Base-by-base conservation (phyloP, 2,888 invertebrate species). In the Bembecia ichneumoniformis region DNA sequence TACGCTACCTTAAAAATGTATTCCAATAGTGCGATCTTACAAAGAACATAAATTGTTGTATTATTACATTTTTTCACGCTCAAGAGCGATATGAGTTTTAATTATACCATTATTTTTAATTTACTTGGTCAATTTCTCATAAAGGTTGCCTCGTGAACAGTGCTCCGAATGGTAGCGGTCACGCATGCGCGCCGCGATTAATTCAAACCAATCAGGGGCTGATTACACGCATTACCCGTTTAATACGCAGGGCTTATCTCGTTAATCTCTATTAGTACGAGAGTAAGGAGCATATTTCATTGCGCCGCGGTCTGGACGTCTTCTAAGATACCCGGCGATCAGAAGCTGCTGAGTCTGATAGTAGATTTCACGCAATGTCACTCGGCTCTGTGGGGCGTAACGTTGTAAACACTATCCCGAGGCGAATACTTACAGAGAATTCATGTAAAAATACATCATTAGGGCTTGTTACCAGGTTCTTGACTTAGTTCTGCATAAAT, bases 131-230 rank as follows among this genome's bases (percentile, higher is more conserved):
- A 67, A 75, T 80, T 73, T 82, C 77, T 82, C 82, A 77, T 79
- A 74, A 76, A 68, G 64, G 66, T 70, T 66, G 68, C 56, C 62
- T 70, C 66, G 61, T 55, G 65, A 64, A 63, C 63, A 64, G 60
- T 70, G 68, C 63, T 68, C 71, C 68, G 72, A 77, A 74, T 78
- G 79, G 83, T 77, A 78, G 82, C 77, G 64, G 83, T 79, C 83
- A 83, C 86, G 86, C 83, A 83, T 83, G 77, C 77, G 60, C 68
- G 55, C 74, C 63, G 71, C 83, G 83, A 83, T 84, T 84, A 86
- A 86, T 86, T 84, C 84, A 78, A 81, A 75, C 84, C 86, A 86
- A 86, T 86, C 84, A 84, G 75, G 71, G 74, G 64, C 74, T 83
- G 82, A 84, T 86, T 84, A 84, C 82, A 83, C 82, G 84, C 82